phyloP scores from a whole-genome alignment of 2,113 vertebrate species.

The Burhinus oedicnemus region DNA sequence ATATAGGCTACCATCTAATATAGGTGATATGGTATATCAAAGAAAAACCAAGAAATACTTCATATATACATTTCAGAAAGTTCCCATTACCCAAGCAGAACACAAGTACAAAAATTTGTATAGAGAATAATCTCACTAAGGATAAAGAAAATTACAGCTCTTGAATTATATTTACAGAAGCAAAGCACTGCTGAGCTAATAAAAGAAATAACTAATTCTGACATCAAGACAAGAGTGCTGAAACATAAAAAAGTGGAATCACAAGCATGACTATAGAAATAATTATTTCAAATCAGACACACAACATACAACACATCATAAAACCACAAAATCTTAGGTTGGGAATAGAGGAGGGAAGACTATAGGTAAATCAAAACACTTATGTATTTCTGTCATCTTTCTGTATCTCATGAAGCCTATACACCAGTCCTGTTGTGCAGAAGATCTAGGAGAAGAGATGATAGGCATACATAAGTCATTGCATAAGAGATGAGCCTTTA shows the following conservation, averaged over 20 bases:
- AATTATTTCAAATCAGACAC: slow-evolving; percentile 35
- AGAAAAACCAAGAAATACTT: slow-evolving; percentile 40
- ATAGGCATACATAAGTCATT: slow-evolving; percentile 43
- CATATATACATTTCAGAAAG: not conserved
- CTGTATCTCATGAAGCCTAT: slow-evolving; percentile 6
- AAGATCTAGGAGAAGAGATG: slow-evolving; percentile 20
- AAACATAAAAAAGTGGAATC: not conserved
- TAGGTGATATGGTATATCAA: not conserved
- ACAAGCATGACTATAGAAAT: not conserved
- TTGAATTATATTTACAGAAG: slow-evolving; percentile 14
- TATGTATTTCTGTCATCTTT: slow-evolving; percentile 51
- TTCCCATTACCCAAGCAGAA: slow-evolving; percentile 58
- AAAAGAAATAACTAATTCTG: slow-evolving; percentile 16
- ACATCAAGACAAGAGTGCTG: not conserved
- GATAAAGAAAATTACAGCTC: slow-evolving; percentile 31
- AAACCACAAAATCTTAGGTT: slow-evolving; percentile 9
- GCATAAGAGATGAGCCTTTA: slow-evolving; percentile 51
- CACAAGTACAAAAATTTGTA: slow-evolving; percentile 1
- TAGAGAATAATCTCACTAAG: slow-evolving; percentile 44
- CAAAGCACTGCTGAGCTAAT: not conserved
- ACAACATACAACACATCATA: not conserved
- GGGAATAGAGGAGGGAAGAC: slow-evolving; percentile 11
- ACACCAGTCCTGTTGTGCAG: slow-evolving; percentile 9
- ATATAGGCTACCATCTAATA: not conserved
- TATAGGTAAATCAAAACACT: slow-evolving; percentile 41